Conservation (phyloP, 64 coral and sea anemone species). For the Porites australiensis region DNA sequence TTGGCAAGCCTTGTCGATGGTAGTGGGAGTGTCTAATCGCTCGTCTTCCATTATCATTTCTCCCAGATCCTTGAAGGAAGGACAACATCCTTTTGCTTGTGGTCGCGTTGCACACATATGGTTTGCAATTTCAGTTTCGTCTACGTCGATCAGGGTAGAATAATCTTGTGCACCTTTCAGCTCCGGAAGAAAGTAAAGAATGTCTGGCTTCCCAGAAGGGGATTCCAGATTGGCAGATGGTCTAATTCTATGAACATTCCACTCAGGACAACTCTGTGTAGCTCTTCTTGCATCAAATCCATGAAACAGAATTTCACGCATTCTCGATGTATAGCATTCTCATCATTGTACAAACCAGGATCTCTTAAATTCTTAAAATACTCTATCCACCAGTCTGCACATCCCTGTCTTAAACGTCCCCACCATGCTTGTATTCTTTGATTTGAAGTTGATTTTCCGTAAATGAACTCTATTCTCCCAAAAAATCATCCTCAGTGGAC, state of each 20-base stretch:
- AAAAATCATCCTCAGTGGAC: constrained; percentile 7
- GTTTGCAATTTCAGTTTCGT: constrained; percentile 43
- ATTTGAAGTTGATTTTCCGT: constrained; percentile 22
- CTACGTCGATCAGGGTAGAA: constrained; percentile 26
- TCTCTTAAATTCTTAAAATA: constrained; percentile 79
- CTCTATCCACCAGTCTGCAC: constrained; percentile 73
- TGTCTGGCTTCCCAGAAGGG: constrained; percentile 68
- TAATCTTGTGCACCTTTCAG: constrained; percentile 48
- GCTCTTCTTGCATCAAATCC: constrained; percentile 63
- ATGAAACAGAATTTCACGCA: constrained; percentile 81
- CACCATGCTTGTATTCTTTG: constrained; percentile 53
- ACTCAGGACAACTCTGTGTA: constrained; percentile 65
- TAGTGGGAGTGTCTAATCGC: neutral
- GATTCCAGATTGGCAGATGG: constrained; percentile 56
- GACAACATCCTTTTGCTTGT: constrained; percentile 2
- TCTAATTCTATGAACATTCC: constrained; percentile 73
- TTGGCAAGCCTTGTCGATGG: neutral
- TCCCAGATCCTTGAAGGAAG: constrained; percentile 29
- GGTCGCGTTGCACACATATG: constrained; percentile 1
- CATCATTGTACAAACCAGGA: constrained; percentile 69
- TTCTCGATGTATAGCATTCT: constrained; percentile 52
- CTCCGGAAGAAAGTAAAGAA: constrained; percentile 75
- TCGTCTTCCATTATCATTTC: constrained; percentile 29
- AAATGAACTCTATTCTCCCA: constrained; percentile 26
- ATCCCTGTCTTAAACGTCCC: constrained; percentile 35